Percentiles rank a stretch among this genome's conserved stretches.
These are phyloP conservation scores for Tetrax tetrax DNA, from an alignment of 2,113 vertebrate genomes.

Conservation along the genomic window DNA sequence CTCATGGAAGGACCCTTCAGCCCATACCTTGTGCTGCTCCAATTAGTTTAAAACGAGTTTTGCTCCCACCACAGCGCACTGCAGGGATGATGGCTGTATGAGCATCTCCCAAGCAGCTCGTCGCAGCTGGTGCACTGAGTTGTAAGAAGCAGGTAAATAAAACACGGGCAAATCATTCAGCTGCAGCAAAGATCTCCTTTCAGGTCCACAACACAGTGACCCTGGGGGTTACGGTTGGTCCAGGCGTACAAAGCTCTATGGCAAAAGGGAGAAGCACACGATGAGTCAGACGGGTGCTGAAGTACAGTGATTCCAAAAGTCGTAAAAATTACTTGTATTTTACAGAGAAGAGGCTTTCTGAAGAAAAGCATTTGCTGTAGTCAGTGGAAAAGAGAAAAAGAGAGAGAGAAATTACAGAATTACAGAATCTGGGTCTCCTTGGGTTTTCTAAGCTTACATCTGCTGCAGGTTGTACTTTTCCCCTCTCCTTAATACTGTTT, in stretches of 20 bases:
- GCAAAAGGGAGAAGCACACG: rapidly evolving
- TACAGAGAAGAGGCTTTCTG: neutral
- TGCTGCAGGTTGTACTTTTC: neutral
- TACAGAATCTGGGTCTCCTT: neutral
- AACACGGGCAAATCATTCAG: neutral
- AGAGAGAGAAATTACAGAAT: neutral
- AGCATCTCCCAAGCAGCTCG: neutral
- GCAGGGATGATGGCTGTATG: neutral
- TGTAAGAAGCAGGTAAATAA: neutral
- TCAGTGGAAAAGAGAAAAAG: neutral
- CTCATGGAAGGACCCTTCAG: neutral
- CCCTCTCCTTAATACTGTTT: neutral
- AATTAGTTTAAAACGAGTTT: neutral
- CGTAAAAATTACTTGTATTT: neutral
- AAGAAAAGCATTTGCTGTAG: neutral
- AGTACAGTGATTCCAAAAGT: neutral
- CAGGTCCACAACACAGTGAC: neutral
- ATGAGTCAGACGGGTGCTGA: neutral
- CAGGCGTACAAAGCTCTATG: neutral
- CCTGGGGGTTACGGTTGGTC: neutral
- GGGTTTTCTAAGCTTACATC: neutral
- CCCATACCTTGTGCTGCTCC: neutral
- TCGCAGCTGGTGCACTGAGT: neutral
- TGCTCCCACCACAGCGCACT: rapidly evolving
- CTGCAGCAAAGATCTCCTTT: neutral